Percentiles rank a stretch among this genome's conserved stretches.
Evolutionary conservation across 2,888 invertebrate genomes (phyloP).

Genomic region (Aspidapion aeneum): DNA sequence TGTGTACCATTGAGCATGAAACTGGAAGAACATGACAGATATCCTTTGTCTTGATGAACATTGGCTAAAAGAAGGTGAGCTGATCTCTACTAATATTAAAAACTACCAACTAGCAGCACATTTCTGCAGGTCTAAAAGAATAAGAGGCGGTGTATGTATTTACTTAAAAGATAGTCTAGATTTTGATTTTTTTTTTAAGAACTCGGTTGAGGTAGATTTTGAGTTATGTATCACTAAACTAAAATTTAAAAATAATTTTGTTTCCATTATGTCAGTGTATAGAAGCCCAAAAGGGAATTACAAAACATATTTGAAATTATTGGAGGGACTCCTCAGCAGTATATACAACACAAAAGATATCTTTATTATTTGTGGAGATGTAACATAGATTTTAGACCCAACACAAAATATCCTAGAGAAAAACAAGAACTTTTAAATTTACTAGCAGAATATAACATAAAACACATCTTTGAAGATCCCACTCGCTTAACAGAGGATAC

Average conservation of each 20-base stretch:
- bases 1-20: constrained; percentile 1
- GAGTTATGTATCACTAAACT: constrained; percentile 1
- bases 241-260: neutral
- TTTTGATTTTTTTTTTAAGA: constrained; percentile 2
- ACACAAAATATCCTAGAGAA: neutral
- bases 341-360: neutral
- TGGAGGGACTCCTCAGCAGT: constrained; percentile 1
- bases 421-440: constrained; percentile 1
- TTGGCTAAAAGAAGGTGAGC: constrained; percentile 2
- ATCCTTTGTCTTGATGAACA: constrained; percentile 10
- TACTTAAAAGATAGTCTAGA: constrained; percentile 5
- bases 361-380: constrained; percentile 7
- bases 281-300: constrained; percentile 2
- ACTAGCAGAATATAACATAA: constrained; percentile 8
- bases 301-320: neutral
- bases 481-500: constrained; percentile 1
- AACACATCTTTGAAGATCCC: constrained; percentile 3
- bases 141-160: constrained; percentile 12
- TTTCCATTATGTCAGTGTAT: constrained; percentile 1
- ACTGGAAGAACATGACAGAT: neutral
- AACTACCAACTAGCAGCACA: neutral
- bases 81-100: neutral
- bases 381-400: neutral
- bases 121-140: constrained; percentile 3
- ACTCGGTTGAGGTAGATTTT: neutral